A percentile compares a stretch with the other conserved stretches of the same genome.
Conservation (phyloP, 2,888 invertebrate species). For the Apantesis nais region DNA sequence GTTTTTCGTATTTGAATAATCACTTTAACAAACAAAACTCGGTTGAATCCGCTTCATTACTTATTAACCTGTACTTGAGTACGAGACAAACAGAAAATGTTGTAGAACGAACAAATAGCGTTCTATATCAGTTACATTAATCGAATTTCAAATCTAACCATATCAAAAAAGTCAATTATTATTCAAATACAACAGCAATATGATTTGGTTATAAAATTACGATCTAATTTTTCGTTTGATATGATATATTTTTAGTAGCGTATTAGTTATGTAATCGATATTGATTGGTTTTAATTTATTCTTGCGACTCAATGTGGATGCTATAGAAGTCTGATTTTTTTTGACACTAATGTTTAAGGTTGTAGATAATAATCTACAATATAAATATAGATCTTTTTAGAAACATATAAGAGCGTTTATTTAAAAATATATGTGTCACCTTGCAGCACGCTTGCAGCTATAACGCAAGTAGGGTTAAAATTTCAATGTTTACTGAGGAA, state of each 20-base stretch:
- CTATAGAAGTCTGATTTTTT: not conserved
- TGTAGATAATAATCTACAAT: not conserved
- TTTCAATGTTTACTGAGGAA: too few species aligned
- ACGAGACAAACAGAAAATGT: conserved; percentile 63
- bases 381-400: not conserved
- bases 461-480: not conserved
- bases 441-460: not conserved
- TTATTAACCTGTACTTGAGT: conserved; percentile 80
- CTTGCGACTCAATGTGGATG: not conserved
- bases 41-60: conserved; percentile 79
- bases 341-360: not conserved
- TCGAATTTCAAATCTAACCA: too few species aligned
- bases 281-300: not conserved
- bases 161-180: too few species aligned
- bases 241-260: not conserved
- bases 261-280: not conserved
- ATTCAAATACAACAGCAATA: conserved; percentile 3
- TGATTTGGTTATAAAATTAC: not conserved
- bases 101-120: conserved; percentile 32
- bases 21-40: conserved; percentile 84
- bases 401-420: not conserved
- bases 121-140: conserved; percentile 29
- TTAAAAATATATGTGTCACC: not conserved
- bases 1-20: conserved; percentile 85
- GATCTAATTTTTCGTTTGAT: not conserved